Evolutionary conservation across 2,888 invertebrate species (phyloP), one percentile per base, ranked within the genome.

Genomic region (Carcina quercana): DNA sequence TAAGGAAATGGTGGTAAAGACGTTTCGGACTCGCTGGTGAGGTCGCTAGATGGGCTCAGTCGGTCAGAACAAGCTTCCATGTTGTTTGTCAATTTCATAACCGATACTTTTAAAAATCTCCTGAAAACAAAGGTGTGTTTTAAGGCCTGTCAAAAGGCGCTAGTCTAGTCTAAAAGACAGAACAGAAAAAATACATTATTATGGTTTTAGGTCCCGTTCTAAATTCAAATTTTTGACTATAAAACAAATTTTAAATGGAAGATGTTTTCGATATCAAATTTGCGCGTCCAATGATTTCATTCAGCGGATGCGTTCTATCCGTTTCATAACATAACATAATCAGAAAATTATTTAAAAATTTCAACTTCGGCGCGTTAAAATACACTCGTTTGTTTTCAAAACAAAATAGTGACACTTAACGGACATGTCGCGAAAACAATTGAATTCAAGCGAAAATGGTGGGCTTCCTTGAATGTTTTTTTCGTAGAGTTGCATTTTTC

Each of bases 31-130:
- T 82, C 83, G 44, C 73, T 80, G 0, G 82, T 80, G 30, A 76
- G 44, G 38, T 84, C 82, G 27, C 80, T 83, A 0, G 79, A 72
- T 2, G 83, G 79, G 43, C 79, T 83, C 13, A 83, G 59, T 5
- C 83, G 69, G 36, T 82, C 82, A 2, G 80, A 69, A 45, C 79
- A 78, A 2, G 74, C 56, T 30, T 83, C 82, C 76, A 83, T 82
- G 19, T 65, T 74, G 19, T 65, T 74, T 20, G 78, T 83, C n/a
- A 79, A 80, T 74, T 83, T 83, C 83, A 83, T 83, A 42, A 58
- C 69, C 55, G 35, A 34, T 17, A 12, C 28, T 34, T 34, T n/a
- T 25, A 25, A 20, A n/a, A n/a, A 11, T 22, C 2, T n/a, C n/a
- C 47, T 42, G 15, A 36, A 42, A 26, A 32, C 34, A 30, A 20